Conservation (phyloP, 1,140 invertebrate genomes). For the Drosophila arawakana region DNA sequence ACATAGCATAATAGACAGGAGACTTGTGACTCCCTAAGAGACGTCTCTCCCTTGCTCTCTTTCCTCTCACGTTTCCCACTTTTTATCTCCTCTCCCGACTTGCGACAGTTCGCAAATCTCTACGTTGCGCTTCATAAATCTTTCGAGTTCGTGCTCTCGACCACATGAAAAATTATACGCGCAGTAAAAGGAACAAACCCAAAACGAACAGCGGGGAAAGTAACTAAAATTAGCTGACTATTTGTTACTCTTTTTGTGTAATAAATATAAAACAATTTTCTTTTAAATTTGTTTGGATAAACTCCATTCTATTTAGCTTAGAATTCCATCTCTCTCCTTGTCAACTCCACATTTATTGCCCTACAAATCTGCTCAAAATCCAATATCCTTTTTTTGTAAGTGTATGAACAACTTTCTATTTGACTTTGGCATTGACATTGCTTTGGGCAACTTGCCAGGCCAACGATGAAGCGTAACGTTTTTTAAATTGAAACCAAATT, state of each 20-base stretch:
- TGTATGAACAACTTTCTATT: background rate
- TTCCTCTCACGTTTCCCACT: background rate
- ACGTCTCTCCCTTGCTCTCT: background rate
- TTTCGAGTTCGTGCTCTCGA: slow-evolving; percentile 37
- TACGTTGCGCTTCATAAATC: slow-evolving; percentile 66
- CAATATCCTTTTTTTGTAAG: background rate
- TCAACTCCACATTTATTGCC: background rate
- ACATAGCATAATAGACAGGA: slow-evolving; percentile 27
- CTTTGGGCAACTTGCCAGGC: slow-evolving; percentile 61
- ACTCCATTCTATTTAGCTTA: too few relatives aligned
- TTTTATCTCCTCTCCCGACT: slow-evolving; percentile 13
- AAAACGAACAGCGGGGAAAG: slow-evolving; percentile 36
- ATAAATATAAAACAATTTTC: background rate
- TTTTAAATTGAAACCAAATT: slow-evolving; percentile 57
- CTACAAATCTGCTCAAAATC: background rate
- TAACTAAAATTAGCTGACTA: background rate
- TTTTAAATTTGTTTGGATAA: too few relatives aligned
- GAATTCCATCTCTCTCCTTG: too few relatives aligned
- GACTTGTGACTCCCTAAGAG: background rate
- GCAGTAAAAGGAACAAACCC: slow-evolving; percentile 47
- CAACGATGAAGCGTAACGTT: slow-evolving; percentile 6
- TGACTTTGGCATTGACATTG: slow-evolving; percentile 6
- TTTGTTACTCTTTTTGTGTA: slow-evolving; percentile 8
- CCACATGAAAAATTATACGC: slow-evolving; percentile 75
- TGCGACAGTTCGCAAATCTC: slow-evolving; percentile 50